Percentiles rank a stretch among this genome's conserved stretches.
Conservation (phyloP, 2,888 invertebrate species). For the Boloria euphrosyne region DNA sequence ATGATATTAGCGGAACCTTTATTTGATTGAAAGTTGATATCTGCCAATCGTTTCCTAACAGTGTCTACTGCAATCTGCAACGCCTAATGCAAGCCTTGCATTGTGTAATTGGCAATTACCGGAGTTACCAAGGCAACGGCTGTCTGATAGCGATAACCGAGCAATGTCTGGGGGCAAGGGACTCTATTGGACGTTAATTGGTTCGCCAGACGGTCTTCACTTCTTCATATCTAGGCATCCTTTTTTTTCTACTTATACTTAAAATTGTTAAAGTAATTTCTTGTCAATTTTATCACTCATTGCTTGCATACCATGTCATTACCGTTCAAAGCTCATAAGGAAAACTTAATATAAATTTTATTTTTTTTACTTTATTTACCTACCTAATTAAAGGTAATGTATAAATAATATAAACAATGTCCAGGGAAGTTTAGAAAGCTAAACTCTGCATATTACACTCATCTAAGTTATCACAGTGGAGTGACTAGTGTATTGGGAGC, state of each 20-base stretch:
- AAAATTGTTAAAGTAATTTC: not conserved
- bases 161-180: constrained; percentile 64
- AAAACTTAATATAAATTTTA: too few relatives aligned
- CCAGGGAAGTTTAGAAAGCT: not conserved
- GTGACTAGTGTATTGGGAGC: constrained; percentile 60
- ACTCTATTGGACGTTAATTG: constrained; percentile 71
- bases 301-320: too few relatives aligned
- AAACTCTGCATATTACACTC: constrained; percentile 12
- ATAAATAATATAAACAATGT: not conserved
- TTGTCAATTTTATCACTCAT: too few relatives aligned
- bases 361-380: not conserved
- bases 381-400: not conserved
- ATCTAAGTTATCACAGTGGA: constrained; percentile 31
- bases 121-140: constrained; percentile 60
- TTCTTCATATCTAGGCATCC: constrained; percentile 49
- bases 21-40: constrained; percentile 11
- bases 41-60: constrained; percentile 38
- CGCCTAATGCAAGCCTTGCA: constrained; percentile 45
- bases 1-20: not conserved
- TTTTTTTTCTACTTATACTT: constrained; percentile 29
- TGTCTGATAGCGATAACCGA: constrained; percentile 59
- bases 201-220: constrained; percentile 63
- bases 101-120: constrained; percentile 66
- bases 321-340: not conserved
- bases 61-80: constrained; percentile 44